These are phyloP conservation scores for Eumeta japonica DNA, from an alignment of 1,140 invertebrate species.

Conservation along the genomic window DNA sequence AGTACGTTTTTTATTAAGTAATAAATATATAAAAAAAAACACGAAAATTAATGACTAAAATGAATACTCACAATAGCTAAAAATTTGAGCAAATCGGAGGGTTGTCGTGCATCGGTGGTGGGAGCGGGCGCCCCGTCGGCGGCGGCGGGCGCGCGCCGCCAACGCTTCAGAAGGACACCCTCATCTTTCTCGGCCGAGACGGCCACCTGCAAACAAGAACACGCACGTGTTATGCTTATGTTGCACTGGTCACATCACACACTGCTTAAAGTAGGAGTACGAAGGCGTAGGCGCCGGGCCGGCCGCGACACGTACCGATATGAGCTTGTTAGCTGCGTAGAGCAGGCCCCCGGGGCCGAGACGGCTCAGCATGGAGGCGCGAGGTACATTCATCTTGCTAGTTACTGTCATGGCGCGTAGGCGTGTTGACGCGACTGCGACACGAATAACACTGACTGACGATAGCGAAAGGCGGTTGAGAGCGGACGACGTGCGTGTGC, in stretches of 20 bases:
- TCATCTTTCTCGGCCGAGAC: conserved; percentile 46
- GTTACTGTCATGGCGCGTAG: conserved; percentile 46
- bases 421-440: conserved; percentile 32
- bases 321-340: conserved; percentile 49
- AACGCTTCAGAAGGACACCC: conserved; percentile 42
- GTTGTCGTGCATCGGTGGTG: conserved; percentile 28
- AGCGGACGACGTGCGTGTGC: conserved; percentile 31
- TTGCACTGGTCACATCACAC: conserved; percentile 25
- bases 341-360: conserved; percentile 44
- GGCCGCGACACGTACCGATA: conserved; percentile 47
- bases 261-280: conserved; percentile 13
- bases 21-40: not conserved
- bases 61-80: conserved; percentile 53
- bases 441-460: conserved; percentile 16
- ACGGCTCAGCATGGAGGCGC: conserved; percentile 43
- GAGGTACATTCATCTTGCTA: conserved; percentile 55
- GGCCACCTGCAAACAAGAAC: conserved; percentile 49
- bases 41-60: conserved; percentile 1
- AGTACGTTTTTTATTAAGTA: not conserved
- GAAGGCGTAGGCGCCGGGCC: conserved; percentile 9
- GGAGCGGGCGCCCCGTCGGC: conserved; percentile 23
- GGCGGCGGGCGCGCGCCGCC: conserved; percentile 31
- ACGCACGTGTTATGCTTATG: conserved; percentile 34
- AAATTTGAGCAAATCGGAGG: conserved; percentile 51
- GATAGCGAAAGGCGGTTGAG: conserved; percentile 17